Evolutionary conservation across 64 coral and sea anemone species (phyloP), one percentile per base, ranked within the genome.

Genomic region (Orbicella faveolata): DNA sequence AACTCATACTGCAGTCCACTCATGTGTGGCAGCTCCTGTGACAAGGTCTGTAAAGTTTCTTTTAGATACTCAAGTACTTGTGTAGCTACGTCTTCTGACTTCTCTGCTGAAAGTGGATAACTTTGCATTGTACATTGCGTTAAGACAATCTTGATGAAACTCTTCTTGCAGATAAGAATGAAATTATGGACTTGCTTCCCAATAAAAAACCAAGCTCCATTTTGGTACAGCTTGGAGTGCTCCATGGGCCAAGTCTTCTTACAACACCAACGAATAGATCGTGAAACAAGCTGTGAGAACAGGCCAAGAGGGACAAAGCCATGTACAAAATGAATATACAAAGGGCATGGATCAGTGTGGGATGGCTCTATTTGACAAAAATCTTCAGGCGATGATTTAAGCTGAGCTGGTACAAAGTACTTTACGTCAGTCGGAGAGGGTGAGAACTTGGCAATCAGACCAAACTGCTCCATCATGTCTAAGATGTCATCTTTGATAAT

Each of bases 361-460:
- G 34, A 48, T 20, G 87, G 72, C 34, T 18, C 19, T 59, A 61
- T 61, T 26, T 76, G 55, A 63, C 34, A 21, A 61, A 88, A 51
- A 34, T 77, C 55, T 88, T 88, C 23, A 76, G 87, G 87, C 23
- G 73, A 76, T 59, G 87, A 26, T 0, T 19, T 77, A 34, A 88
- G 73, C 73, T 88, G 87, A 35, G 87, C 87, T n/a, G 87, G 87
- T 3, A 88, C 87, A 52, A 88, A 37, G 26, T 88, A 88, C 19
- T 73, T 36, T 1, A 77, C 36, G 16, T 33, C 44, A 88, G 9
- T 63, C 14, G 51, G 26, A 51, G 51, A 52, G 14, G 74, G 18
- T 33, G 33, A 36, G 19, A 88, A 88, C 52, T 48, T 88, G 12
- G 87, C 87, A 6, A 88, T 39, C 2, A 88, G 25, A 12, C 87